phyloP scores from a whole-genome alignment of 2,888 invertebrate genomes.

The Pseudococcus jackbeardsleyi region DNA sequence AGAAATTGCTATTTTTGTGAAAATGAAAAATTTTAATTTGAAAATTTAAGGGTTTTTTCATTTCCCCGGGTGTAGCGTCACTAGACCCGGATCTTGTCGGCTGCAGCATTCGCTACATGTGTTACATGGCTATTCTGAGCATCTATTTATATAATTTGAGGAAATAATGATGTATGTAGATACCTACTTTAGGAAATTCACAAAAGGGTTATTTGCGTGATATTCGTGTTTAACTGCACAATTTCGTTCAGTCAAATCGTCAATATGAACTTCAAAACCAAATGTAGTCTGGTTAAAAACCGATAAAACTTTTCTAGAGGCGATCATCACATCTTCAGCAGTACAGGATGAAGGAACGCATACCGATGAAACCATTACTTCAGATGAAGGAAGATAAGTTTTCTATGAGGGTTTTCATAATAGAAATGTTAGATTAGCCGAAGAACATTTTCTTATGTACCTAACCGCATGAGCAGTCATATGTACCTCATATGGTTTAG shows the following conservation, averaged over 20 bases:
- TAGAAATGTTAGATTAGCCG: no score
- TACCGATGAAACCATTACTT: not conserved
- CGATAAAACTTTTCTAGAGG: conserved; percentile 14
- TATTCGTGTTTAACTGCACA: not conserved
- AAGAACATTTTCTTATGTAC: no score
- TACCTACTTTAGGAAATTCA: not conserved
- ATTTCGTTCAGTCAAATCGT: not conserved
- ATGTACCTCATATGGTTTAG: not conserved
- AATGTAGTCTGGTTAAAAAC: not conserved
- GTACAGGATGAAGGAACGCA: conserved; percentile 7
- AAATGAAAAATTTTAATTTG: no score
- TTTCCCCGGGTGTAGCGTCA: no score
- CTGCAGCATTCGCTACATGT: no score
- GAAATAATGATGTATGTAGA: no score
- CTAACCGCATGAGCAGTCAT: no score
- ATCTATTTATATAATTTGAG: no score
- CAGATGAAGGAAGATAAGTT: not conserved
- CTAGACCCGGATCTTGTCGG: no score
- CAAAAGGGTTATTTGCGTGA: not conserved
- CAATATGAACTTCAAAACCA: not conserved
- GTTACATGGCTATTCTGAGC: no score
- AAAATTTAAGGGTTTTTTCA: no score
- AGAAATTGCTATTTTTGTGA: no score
- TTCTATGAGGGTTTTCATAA: not conserved
- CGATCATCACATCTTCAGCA: not conserved